Evolutionary conservation across 2,888 invertebrate species (phyloP), one percentile per base, ranked within the genome.

Genomic region (Pterostichus madidus): DNA sequence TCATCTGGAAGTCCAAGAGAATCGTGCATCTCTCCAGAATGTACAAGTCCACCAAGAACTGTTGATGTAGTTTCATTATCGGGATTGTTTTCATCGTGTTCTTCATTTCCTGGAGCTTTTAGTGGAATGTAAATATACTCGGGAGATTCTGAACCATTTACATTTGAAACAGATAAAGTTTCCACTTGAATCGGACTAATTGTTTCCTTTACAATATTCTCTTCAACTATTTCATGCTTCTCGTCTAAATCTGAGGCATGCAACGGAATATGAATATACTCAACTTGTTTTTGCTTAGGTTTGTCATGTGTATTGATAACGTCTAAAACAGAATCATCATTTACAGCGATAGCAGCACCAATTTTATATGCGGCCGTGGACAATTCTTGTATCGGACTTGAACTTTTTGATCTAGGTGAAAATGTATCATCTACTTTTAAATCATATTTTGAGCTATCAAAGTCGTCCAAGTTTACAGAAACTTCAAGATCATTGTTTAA

Each of bases 91-190:
- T 10, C 2, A 35, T 17, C 71, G 68, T 68, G 35, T 17, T 39
- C 59, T 59, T 17, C 17, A 24, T 11, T 13, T 35, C 35, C 46
- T 64, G 83, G 68, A 49, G 83, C 84, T 83, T 84, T 85, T 52
- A 86, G 73, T n/a, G 86, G 86, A 71, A 86, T 85, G 61, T 85
- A 84, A 68, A 85, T 84, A 79, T 84, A 84, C 56, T 85, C 84
- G 6, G 85, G 85, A 24, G 79, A 39, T 52, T 83, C 68, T 46
- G 10, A 56, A 52, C 81, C 59, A 10, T 49, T 83, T 56, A 80
- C 75, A 64, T 59, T 17, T 31, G 84, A 80, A n/a, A 83, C 61
- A 15, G 83, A 44, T 44, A 83, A 44, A 64, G 39, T 53, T 59
- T 83, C 10, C 83, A 35, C 6, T 76, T 39, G 24, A 24, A 24